Conservation (phyloP, 2,113 vertebrate species). For the Lota lota region DNA sequence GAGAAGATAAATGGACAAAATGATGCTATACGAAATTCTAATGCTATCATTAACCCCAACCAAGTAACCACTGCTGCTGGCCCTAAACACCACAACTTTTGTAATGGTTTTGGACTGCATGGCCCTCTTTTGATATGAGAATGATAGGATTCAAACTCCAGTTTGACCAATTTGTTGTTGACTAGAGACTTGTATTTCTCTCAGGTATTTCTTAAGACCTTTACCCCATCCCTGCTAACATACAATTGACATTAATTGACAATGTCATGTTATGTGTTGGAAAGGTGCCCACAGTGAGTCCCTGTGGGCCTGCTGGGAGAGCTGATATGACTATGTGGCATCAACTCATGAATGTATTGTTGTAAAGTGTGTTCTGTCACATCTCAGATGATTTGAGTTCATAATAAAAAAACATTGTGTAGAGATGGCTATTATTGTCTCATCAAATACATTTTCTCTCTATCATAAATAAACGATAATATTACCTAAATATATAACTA, state of each 20-base stretch:
- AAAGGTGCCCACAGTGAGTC: slow-evolving; percentile 2
- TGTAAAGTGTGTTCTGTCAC: background rate
- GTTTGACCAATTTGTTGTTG: slow-evolving; percentile 9
- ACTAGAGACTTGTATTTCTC: slow-evolving; percentile 7
- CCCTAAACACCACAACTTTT: too few relatives aligned
- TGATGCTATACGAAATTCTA: too few relatives aligned
- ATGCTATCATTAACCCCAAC: too few relatives aligned
- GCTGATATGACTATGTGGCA: slow-evolving; percentile 11
- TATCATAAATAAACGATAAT: too few relatives aligned
- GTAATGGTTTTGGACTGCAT: too few relatives aligned
- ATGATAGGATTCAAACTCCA: background rate
- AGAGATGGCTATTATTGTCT: too few relatives aligned
- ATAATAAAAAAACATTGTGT: slow-evolving; percentile 45
- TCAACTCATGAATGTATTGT: slow-evolving; percentile 53
- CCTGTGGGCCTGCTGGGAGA: slow-evolving; percentile 4
- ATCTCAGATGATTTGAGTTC: slow-evolving; percentile 19
- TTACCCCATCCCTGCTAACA: slow-evolving; percentile 6
- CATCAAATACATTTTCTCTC: too few relatives aligned
- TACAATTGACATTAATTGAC: slow-evolving; percentile 8
- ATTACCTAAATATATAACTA: too few relatives aligned
- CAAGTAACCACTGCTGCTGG: too few relatives aligned
- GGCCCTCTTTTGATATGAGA: background rate
- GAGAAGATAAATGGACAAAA: too few relatives aligned
- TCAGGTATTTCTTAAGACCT: slow-evolving; percentile 41
- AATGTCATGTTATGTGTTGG: slow-evolving; percentile 14